phyloP scores from a whole-genome alignment of 2,113 vertebrate species.

The Lophochroa leadbeateri region DNA sequence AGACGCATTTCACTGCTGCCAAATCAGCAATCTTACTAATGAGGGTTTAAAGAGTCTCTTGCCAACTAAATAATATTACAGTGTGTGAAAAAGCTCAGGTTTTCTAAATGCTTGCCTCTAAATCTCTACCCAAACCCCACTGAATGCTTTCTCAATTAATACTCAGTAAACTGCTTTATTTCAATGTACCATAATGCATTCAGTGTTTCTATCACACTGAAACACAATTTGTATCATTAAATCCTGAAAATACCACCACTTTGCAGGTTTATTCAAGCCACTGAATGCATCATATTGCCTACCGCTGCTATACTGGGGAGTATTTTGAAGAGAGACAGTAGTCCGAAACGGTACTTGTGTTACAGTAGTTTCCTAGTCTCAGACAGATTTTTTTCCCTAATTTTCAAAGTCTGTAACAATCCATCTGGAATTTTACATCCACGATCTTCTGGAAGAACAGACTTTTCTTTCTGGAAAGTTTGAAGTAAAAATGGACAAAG shows the following conservation, averaged over 20 bases:
- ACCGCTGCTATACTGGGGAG: not conserved
- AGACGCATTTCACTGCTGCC: not conserved
- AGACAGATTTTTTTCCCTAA: not conserved
- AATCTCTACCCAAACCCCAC: constrained; percentile 40
- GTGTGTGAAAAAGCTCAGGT: constrained; percentile 37
- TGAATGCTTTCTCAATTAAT: constrained; percentile 45
- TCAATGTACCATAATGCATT: constrained; percentile 7
- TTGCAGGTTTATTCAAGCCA: constrained; percentile 15
- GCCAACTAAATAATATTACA: constrained; percentile 29
- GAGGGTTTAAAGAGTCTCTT: not conserved
- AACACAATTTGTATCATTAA: constrained; percentile 15
- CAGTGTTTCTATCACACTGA: constrained; percentile 30
- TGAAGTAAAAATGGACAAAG: constrained; percentile 58
- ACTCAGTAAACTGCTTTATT: constrained; percentile 26
- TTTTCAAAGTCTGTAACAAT: constrained; percentile 31
- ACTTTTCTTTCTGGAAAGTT: constrained; percentile 55
- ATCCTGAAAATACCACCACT: constrained; percentile 7
- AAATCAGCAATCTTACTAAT: constrained; percentile 49
- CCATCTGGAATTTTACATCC: constrained; percentile 53
- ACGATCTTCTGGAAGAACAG: constrained; percentile 10
- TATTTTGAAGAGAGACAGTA: not conserved
- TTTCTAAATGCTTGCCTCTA: constrained; percentile 4
- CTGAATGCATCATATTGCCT: not conserved
- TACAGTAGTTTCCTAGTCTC: not conserved
- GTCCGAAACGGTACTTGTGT: not conserved